These are phyloP conservation scores for Erynnis tages DNA, from an alignment of 2,888 invertebrate genomes.

Conservation along the genomic window DNA sequence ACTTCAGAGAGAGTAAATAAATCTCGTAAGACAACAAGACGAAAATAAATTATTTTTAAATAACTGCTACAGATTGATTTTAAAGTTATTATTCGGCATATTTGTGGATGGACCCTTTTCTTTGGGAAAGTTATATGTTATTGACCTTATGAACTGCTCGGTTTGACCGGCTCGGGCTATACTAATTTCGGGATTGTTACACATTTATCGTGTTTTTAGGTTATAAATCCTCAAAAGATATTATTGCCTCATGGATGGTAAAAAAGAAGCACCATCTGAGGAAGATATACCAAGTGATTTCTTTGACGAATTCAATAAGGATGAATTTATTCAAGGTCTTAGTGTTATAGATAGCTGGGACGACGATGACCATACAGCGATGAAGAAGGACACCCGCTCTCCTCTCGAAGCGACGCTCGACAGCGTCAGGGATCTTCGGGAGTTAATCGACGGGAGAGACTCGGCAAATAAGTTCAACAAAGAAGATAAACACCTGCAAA, in stretches of 20 bases:
- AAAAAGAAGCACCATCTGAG: constrained; percentile 28
- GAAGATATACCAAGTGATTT: constrained; percentile 76
- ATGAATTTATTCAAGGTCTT: constrained; percentile 72
- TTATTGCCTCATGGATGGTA: constrained; percentile 16
- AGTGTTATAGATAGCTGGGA: constrained; percentile 75
- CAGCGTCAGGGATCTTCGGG: constrained; percentile 56
- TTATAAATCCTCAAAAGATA: constrained; percentile 3
- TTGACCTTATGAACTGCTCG: too few relatives aligned
- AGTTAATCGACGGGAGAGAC: constrained; percentile 43
- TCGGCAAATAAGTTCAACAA: constrained; percentile 21
- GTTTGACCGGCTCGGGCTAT: too few relatives aligned
- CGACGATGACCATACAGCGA: constrained; percentile 39
- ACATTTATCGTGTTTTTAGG: not conserved
- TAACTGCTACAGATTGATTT: too few relatives aligned
- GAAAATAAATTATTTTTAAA: too few relatives aligned
- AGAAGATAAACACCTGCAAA: constrained; percentile 30
- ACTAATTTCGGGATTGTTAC: too few relatives aligned
- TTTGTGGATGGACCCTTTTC: too few relatives aligned
- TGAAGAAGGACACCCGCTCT: constrained; percentile 32
- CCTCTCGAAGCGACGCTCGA: constrained; percentile 43
- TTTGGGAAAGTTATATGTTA: too few relatives aligned
- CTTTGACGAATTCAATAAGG: constrained; percentile 72
- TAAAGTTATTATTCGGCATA: too few relatives aligned
- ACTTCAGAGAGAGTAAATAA: too few relatives aligned
- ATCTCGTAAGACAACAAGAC: too few relatives aligned